A percentile compares a stretch with the other conserved stretches of the same genome.
Evolutionary conservation across 2,888 invertebrate species (phyloP).

Genomic region (Boloria selene): DNA sequence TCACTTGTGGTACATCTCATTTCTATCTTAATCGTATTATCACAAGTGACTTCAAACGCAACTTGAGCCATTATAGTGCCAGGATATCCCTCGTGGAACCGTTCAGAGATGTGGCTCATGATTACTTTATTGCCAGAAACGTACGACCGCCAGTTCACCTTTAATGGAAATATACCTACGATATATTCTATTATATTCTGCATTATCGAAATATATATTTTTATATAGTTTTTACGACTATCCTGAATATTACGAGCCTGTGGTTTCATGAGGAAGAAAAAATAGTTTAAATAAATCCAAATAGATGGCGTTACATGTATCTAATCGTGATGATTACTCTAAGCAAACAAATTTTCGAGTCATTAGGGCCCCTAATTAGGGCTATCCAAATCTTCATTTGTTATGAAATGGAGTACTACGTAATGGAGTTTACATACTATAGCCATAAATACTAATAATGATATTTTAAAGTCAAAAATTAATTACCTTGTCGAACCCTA

Average conservation of each 20-base stretch:
- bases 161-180: conserved; percentile 30
- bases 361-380: no score
- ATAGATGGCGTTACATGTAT: no score
- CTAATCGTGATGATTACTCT: no score
- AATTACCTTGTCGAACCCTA: conserved; percentile 89
- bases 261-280: no score
- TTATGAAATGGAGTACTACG: no score
- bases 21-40: conserved; percentile 88
- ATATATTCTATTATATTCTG: neutral
- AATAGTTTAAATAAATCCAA: no score
- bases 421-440: no score
- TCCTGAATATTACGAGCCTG: no score
- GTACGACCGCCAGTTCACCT: conserved; percentile 86
- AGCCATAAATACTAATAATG: neutral
- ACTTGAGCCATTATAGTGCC: conserved; percentile 89
- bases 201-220: no score
- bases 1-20: conserved; percentile 89
- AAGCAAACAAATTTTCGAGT: neutral
- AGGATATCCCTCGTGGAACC: conserved; percentile 94
- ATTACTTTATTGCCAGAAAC: conserved; percentile 84
- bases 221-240: no score
- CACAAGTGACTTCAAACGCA: conserved; percentile 86
- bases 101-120: conserved; percentile 88
- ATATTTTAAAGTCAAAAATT: neutral
- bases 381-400: no score